A percentile compares a stretch with the other conserved stretches of the same genome.
These are phyloP conservation scores for Osmerus eperlanus DNA, from an alignment of 2,113 vertebrate genomes.

Conservation along the genomic window DNA sequence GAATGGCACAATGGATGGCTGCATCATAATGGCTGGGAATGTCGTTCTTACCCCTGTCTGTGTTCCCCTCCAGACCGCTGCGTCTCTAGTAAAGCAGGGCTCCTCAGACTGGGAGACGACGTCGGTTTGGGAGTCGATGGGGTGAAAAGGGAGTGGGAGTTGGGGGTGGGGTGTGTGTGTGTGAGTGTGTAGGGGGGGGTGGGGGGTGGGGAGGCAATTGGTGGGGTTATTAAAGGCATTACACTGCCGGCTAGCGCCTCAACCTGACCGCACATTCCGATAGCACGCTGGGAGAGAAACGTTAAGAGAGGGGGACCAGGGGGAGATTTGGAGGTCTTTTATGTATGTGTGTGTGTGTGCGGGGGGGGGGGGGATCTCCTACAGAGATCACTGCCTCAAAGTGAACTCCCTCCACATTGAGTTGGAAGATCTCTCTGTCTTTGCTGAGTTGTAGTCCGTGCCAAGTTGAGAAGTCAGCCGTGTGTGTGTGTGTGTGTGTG, in stretches of 20 bases:
- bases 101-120: constrained; percentile 43
- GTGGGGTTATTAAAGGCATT: constrained; percentile 37
- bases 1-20: constrained; percentile 33
- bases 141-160: constrained; percentile 40
- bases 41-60: constrained; percentile 44
- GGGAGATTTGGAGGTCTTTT: constrained; percentile 2
- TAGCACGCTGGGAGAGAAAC: constrained; percentile 29
- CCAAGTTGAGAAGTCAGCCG: no score
- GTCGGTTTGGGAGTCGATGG: constrained; percentile 50
- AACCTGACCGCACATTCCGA: constrained; percentile 43
- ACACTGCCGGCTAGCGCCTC: constrained; percentile 38
- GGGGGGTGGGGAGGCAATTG: constrained; percentile 39
- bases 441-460: no score
- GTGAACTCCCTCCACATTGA: no score
- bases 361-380: no score
- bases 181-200: constrained; percentile 21
- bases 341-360: constrained; percentile 9
- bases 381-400: no score
- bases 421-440: no score
- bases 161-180: no score
- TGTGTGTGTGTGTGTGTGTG: constrained; percentile 15
- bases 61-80: constrained; percentile 30
- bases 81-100: constrained; percentile 42
- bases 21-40: constrained; percentile 45
- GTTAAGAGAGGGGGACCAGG: constrained; percentile 11